Evolutionary conservation across 92 coral and sea anemone genomes (phyloP).

Genomic region (Pocillopora grandis): DNA sequence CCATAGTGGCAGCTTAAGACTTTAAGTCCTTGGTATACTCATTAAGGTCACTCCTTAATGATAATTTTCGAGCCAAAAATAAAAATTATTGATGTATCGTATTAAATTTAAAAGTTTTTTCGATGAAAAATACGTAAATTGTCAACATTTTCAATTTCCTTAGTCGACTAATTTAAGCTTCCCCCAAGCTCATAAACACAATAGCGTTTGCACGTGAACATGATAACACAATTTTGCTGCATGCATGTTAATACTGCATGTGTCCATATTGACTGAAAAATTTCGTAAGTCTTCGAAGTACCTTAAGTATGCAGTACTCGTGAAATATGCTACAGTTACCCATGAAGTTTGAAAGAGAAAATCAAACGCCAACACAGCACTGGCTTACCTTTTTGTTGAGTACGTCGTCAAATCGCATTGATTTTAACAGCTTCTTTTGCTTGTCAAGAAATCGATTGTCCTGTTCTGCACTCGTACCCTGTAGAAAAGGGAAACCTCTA

Average conservation of each 20-base stretch:
- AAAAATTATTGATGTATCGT: too few relatives aligned
- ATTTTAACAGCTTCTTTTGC: constrained; percentile 94
- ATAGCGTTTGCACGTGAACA: neutral
- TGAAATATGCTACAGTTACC: neutral
- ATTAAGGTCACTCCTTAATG: too few relatives aligned
- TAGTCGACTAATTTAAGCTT: too few relatives aligned
- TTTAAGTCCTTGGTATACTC: too few relatives aligned
- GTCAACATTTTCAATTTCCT: too few relatives aligned
- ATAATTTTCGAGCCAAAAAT: too few relatives aligned
- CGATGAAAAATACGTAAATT: too few relatives aligned
- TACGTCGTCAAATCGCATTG: constrained; percentile 82
- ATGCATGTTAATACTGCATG: neutral
- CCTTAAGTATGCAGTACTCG: neutral
- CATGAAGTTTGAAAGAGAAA: neutral
- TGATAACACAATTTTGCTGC: neutral
- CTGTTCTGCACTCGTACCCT: constrained; percentile 99
- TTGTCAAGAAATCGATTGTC: constrained; percentile 97
- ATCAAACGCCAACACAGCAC: neutral
- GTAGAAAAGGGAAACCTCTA: neutral
- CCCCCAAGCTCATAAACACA: too few relatives aligned
- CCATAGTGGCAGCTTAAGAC: too few relatives aligned
- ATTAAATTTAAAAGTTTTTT: too few relatives aligned
- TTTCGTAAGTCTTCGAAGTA: neutral
- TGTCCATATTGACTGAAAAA: neutral
- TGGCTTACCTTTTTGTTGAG: constrained; percentile 70